Base-by-base conservation (phyloP, 2,113 vertebrate genomes). In the Alouatta palliata region DNA sequence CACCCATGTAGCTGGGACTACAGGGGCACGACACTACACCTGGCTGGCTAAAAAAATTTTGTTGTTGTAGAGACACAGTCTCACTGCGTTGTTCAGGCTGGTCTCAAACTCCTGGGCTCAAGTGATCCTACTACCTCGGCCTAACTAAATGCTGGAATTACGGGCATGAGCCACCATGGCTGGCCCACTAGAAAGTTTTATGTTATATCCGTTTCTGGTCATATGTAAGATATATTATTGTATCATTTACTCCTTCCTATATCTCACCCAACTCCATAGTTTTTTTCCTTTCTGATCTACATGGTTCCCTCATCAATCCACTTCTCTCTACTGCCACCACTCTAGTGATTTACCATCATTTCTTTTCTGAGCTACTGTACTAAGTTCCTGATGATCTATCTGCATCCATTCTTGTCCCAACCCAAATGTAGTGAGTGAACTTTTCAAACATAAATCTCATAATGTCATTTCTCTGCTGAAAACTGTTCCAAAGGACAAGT, bases 351-450 rank as follows among this genome's bases (percentile, higher is more conserved):
- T 71, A 70, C 5, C 32, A 73, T 35, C 40, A 91, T 71, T 93
- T 96, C 64, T 89, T 68, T 12, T 64, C 61, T 91, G 27, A 91
- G 70, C 54, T 94, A 76, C 27, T 70, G 19, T 3, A 91, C n/a
- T 95, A 68, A 95, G 90, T 92, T 95, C 25, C 47, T 84, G 80
- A 89, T 16, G 21, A 94, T 91, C 32, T 83, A 16, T 86, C n/a
- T 21, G 80, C 25, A 96, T 75, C 23, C 47, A 89, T 79, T 92
- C 64, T 58, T 61, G 21, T 81, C 6, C 47, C 40, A 86, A 47
- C 79, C 66, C 85, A 90, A 83, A 95, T 76, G 10, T 5, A 81
- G 21, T 30, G 35, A 87, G 40, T 61, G 68, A 49, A 95, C 40
- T 73, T 77, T 93, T 95, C 68, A 95, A 86, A 92, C 32, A 49